phyloP scores from a whole-genome alignment of 2,113 vertebrate genomes.

The Xiphias gladius region DNA sequence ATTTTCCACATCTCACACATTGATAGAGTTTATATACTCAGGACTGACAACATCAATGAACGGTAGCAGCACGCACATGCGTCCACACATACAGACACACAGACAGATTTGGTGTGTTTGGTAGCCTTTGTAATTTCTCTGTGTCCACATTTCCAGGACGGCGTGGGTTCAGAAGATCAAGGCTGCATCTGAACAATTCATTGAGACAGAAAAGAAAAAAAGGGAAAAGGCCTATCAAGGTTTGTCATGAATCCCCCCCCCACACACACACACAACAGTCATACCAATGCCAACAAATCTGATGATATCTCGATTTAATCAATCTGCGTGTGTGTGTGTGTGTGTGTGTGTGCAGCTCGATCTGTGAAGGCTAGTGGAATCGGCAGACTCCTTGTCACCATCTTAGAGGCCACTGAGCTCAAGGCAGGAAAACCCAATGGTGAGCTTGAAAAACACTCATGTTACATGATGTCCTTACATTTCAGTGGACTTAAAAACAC shows the following conservation, averaged over 20 bases:
- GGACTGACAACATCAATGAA: slow-evolving; percentile 95
- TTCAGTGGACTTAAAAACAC: neutral
- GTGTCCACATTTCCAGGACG: slow-evolving; percentile 83
- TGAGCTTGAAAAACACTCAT: slow-evolving; percentile 68
- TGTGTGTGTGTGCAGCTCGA: slow-evolving; percentile 84
- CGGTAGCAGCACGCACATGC: slow-evolving; percentile 82
- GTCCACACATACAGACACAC: neutral
- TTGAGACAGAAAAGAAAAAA: slow-evolving; percentile 95
- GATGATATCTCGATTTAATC: slow-evolving; percentile 4
- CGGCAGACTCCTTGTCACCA: slow-evolving; percentile 93
- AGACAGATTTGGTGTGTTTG: neutral
- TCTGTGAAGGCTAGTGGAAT: slow-evolving; percentile 92
- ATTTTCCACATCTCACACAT: slow-evolving; percentile 98
- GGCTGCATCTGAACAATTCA: slow-evolving; percentile 91
- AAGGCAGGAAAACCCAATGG: slow-evolving; percentile 93
- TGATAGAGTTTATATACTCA: slow-evolving; percentile 93
- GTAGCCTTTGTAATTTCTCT: neutral
- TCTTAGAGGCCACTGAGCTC: slow-evolving; percentile 94
- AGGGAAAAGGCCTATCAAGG: slow-evolving; percentile 94
- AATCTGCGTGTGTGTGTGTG: slow-evolving; percentile 9
- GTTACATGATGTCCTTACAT: neutral
- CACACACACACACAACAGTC: no score
- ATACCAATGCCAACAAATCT: neutral
- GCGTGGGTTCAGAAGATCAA: slow-evolving; percentile 99
- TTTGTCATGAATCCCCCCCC: slow-evolving; percentile 65